Base-by-base conservation (phyloP, 1,140 invertebrate genomes). In the Glossosoma conforme region DNA sequence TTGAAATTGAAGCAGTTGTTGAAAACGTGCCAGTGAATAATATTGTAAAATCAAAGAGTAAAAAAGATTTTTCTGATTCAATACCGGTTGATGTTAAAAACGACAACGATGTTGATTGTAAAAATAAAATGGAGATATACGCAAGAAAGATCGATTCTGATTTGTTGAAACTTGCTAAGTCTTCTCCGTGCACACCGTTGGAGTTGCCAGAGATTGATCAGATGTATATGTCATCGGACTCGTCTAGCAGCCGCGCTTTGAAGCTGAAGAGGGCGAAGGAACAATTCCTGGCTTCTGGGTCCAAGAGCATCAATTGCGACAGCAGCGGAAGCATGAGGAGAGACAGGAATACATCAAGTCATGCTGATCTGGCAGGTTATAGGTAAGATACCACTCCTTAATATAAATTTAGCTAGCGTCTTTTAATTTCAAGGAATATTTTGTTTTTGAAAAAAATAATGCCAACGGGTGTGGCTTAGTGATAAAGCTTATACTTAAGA, bases 261-360 rank as follows among this genome's bases (percentile, higher is more conserved):
- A 70, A 67, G 54, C 43, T 77, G 18, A 66, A 72, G 48, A 67
- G 68, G 62, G 75, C 75, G 2, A 76, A 70, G 60, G 71, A 77
- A 59, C 69, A 75, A 33, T 77, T 77, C 59, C 51, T 77, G 28
- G 48, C 55, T 2, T 51, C 56, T 6, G 48, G 44, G 25, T 37
- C 18, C 4, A 18, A 42, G 18, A 51, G 37, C 14, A 20, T 25
- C 11, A 33, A 30, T 18, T 28, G 25, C 11, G 38, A 37, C 13
- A 38, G 35, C 22, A 30, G 28, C n/a, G 20, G 11, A n/a, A 22
- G 42, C 3, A 35, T 50, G 24, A 41, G 37, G 45, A 54, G 43
- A 52, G 48, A 48, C 15, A 24, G 46, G 13, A 46, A 17, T 20
- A 35, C 51, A 5, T 48, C 41, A 5, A 49, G 50, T 21, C 44